Conservation (phyloP, 2,888 invertebrate species). For the Priocnemis perturbator region DNA sequence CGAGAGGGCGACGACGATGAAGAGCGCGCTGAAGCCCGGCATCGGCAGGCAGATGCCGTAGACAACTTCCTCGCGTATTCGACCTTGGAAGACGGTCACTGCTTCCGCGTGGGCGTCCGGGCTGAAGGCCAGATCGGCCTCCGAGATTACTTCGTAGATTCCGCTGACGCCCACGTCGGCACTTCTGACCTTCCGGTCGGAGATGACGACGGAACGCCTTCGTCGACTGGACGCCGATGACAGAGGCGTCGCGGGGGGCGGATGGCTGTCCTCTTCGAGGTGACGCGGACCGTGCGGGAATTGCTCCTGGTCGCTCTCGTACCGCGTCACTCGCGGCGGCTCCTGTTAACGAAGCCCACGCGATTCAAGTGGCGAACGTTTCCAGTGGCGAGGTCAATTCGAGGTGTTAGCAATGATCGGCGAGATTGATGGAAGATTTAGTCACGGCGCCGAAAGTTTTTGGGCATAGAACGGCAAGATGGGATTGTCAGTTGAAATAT, state of each 20-base stretch:
- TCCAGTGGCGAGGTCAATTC: too few species aligned
- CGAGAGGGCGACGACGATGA: slow-evolving; percentile 90
- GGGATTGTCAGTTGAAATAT: too few species aligned
- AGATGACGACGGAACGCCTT: slow-evolving; percentile 81
- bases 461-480: too few species aligned
- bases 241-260: slow-evolving; percentile 75
- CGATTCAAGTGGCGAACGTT: too few species aligned
- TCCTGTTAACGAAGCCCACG: slow-evolving; percentile 46
- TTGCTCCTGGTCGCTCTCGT: slow-evolving; percentile 78
- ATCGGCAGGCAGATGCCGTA: slow-evolving; percentile 95
- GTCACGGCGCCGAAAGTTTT: too few species aligned
- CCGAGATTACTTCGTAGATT: slow-evolving; percentile 92
- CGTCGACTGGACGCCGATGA: slow-evolving; percentile 75
- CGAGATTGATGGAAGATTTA: too few species aligned
- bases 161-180: slow-evolving; percentile 94
- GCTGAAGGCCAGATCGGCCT: slow-evolving; percentile 93
- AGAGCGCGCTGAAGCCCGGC: slow-evolving; percentile 91
- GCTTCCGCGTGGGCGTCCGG: slow-evolving; percentile 88
- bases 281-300: slow-evolving; percentile 89
- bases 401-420: too few species aligned
- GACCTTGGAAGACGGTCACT: slow-evolving; percentile 92
- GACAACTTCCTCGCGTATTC: slow-evolving; percentile 91
- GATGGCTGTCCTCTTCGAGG: slow-evolving; percentile 77
- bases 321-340: slow-evolving; percentile 76
- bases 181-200: slow-evolving; percentile 85